Evolutionary conservation across 1,140 invertebrate genomes (phyloP).

Genomic region (Druon quercuslanigerum): DNA sequence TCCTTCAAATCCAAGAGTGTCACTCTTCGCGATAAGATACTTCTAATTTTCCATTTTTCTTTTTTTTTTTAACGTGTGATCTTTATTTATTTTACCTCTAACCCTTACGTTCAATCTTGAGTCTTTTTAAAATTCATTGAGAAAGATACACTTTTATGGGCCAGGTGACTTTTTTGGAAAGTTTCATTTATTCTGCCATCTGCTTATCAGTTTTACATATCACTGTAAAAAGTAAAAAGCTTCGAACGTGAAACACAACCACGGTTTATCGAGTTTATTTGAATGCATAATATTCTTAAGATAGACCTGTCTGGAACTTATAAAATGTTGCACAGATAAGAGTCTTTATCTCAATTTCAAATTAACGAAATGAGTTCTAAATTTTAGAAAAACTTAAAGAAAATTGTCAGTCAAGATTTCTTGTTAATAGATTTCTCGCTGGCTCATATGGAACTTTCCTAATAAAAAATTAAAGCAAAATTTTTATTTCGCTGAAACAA

Average conservation of each 20-base stretch:
- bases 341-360: too few species aligned
- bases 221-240: slow-evolving; percentile 16
- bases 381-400: too few species aligned
- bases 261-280: background rate
- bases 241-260: background rate
- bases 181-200: background rate
- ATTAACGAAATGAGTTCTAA: too few species aligned
- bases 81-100: slow-evolving; percentile 10
- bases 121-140: background rate
- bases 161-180: background rate
- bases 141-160: background rate
- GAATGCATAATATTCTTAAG: slow-evolving; percentile 3
- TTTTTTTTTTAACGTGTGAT: slow-evolving; percentile 8
- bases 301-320: background rate
- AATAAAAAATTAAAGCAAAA: slow-evolving; percentile 6
- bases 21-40: slow-evolving; percentile 10
- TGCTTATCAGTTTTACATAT: slow-evolving; percentile 8
- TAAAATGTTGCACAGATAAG: slow-evolving; percentile 39
- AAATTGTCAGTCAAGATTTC: too few species aligned
- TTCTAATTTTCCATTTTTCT: slow-evolving; percentile 2
- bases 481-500: background rate
- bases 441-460: background rate
- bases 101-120: background rate
- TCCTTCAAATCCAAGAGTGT: slow-evolving; percentile 40
- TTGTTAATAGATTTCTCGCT: background rate